These are phyloP conservation scores for Acheta domesticus DNA, from an alignment of 2,888 invertebrate species.

Conservation along the genomic window DNA sequence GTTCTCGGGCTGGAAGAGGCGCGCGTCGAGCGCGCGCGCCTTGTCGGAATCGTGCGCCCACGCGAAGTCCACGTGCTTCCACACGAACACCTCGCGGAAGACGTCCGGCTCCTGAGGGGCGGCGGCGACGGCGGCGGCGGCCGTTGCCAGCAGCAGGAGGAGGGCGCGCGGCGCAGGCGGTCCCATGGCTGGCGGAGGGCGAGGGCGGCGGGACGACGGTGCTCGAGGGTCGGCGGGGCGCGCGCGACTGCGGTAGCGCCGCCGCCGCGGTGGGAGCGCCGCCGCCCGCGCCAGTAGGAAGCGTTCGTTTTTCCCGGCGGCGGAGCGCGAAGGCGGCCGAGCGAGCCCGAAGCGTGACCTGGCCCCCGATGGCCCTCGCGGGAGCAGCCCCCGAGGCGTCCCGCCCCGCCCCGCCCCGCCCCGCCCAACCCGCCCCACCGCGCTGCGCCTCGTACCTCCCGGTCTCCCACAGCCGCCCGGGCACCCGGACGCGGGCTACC, in stretches of 20 bases:
- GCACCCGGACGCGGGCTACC: too few relatives aligned
- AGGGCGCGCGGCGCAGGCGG: constrained; percentile 7
- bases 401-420: too few relatives aligned
- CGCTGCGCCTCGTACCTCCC: too few relatives aligned
- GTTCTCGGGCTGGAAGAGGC: constrained; percentile 66
- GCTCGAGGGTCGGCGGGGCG: background rate
- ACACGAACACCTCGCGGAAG: constrained; percentile 69
- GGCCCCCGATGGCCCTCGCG: background rate
- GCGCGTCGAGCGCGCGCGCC: constrained; percentile 54
- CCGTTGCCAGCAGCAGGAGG: background rate
- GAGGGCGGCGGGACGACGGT: background rate
- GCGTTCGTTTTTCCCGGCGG: background rate
- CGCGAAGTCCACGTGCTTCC: constrained; percentile 66
- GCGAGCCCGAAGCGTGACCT: background rate
- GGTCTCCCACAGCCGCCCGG: too few relatives aligned
- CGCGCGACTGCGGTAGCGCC: background rate
- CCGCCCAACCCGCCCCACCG: too few relatives aligned
- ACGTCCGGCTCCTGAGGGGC: constrained; percentile 44
- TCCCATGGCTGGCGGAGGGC: background rate
- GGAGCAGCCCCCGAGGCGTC: background rate
- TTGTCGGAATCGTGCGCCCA: constrained; percentile 60
- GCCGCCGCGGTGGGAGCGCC: background rate
- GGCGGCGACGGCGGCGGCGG: constrained; percentile 33
- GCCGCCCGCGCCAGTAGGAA: background rate
- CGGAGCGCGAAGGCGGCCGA: background rate